phyloP scores from a whole-genome alignment of 2,888 invertebrate species.

The Linyphia triangularis region DNA sequence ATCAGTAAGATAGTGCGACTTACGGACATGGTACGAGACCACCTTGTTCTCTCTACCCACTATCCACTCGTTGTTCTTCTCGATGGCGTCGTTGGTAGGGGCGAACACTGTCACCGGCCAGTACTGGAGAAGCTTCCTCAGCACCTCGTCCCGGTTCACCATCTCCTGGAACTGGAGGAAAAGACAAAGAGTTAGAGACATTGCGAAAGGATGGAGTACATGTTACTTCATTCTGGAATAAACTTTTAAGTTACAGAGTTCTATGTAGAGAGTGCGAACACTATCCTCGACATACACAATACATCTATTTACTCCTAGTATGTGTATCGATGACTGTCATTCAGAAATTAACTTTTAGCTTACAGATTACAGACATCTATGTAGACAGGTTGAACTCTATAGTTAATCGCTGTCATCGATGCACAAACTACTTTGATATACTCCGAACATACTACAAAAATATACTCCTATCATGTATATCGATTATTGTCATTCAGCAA shows the following conservation, averaged over 20 bases:
- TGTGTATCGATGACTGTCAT: neutral
- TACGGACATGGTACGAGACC: slow-evolving; percentile 91
- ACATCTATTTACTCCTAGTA: neutral
- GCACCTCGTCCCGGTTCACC: slow-evolving; percentile 85
- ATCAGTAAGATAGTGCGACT: slow-evolving; percentile 82
- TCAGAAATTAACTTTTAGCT: too few relatives aligned
- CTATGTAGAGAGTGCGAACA: too few relatives aligned
- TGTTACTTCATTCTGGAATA: neutral
- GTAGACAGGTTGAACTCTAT: too few relatives aligned
- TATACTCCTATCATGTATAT: too few relatives aligned
- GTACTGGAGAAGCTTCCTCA: slow-evolving; percentile 82
- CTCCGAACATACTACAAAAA: too few relatives aligned
- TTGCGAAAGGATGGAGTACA: neutral
- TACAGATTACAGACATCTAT: too few relatives aligned
- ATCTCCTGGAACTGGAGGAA: slow-evolving; percentile 88
- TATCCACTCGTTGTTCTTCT: slow-evolving; percentile 61
- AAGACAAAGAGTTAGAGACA: slow-evolving; percentile 77
- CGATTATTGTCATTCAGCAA: too few relatives aligned
- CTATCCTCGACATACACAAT: too few relatives aligned
- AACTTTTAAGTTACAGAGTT: neutral
- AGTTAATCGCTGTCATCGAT: too few relatives aligned
- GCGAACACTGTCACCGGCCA: slow-evolving; percentile 92
- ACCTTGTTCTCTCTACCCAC: slow-evolving; percentile 82
- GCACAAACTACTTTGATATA: too few relatives aligned
- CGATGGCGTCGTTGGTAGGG: slow-evolving; percentile 90